A percentile compares a stretch with the other conserved stretches of the same genome.
These are phyloP conservation scores for Phrynocephalus versicolor DNA, from an alignment of 2,113 vertebrate genomes.

Conservation along the genomic window DNA sequence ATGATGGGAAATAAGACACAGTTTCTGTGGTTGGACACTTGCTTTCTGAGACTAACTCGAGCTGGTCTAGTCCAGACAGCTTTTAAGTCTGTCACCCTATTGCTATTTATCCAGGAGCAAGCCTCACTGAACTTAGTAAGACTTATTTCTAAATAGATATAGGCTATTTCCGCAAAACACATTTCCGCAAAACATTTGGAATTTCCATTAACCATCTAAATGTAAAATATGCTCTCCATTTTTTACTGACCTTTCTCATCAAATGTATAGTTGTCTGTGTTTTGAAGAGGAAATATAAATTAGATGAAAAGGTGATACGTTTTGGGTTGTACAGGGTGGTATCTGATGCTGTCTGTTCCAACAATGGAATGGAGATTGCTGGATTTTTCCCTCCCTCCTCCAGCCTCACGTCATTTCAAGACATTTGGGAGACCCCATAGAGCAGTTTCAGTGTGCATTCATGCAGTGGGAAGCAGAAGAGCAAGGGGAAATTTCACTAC, in stretches of 20 bases:
- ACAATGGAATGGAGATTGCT: neutral
- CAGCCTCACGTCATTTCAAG: neutral
- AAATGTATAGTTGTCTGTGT: neutral
- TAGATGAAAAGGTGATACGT: neutral
- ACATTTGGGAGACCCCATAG: neutral
- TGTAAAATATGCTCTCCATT: neutral
- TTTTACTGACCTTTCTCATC: too few relatives aligned
- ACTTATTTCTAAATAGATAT: neutral
- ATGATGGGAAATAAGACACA: neutral
- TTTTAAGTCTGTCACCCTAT: neutral
- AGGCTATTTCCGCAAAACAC: too few relatives aligned
- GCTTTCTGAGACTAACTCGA: neutral
- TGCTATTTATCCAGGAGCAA: neutral
- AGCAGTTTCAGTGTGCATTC: neutral
- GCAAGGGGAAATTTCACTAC: neutral
- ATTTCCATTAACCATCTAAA: neutral
- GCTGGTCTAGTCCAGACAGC: neutral
- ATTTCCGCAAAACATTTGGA: neutral
- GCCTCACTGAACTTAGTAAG: neutral
- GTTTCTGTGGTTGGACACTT: neutral
- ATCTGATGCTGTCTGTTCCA: neutral
- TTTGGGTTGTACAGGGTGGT: neutral
- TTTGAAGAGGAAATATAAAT: neutral
- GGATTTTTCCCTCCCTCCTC: neutral
- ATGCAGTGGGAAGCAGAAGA: neutral